Conservation (phyloP, 2,797 vertebrate species). For the Parauchenoglanis ngamensis region DNA sequence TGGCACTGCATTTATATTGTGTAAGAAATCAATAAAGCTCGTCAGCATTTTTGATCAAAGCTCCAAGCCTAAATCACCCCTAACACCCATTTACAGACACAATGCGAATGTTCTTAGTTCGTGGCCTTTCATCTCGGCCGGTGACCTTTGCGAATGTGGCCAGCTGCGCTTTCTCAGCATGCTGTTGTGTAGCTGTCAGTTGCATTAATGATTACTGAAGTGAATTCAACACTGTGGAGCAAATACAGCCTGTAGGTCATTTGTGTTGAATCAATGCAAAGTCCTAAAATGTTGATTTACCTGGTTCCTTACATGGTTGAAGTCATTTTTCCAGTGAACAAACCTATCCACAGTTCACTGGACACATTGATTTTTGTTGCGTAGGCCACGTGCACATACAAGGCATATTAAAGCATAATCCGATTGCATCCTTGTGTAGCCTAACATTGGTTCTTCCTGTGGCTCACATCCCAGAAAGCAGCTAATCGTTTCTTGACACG, state of each 20-base stretch:
- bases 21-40: neutral
- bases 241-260: constrained; percentile 9
- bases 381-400: neutral
- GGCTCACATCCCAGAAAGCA: neutral
- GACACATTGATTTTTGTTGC: neutral
- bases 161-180: constrained; percentile 1
- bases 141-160: constrained; percentile 16
- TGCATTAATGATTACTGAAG: constrained; percentile 38
- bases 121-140: constrained; percentile 1
- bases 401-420: neutral
- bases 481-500: neutral
- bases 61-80: neutral
- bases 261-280: neutral
- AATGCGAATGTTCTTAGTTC: constrained; percentile 2
- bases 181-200: constrained; percentile 23
- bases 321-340: neutral
- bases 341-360: neutral
- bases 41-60: neutral
- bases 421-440: neutral
- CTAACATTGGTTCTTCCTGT: neutral
- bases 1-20: neutral
- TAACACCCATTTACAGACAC: neutral
- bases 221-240: neutral
- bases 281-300: neutral
- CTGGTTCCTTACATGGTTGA: neutral